These are phyloP conservation scores for Etheostoma cragini DNA, from an alignment of 2,113 vertebrate species.

Conservation along the genomic window DNA sequence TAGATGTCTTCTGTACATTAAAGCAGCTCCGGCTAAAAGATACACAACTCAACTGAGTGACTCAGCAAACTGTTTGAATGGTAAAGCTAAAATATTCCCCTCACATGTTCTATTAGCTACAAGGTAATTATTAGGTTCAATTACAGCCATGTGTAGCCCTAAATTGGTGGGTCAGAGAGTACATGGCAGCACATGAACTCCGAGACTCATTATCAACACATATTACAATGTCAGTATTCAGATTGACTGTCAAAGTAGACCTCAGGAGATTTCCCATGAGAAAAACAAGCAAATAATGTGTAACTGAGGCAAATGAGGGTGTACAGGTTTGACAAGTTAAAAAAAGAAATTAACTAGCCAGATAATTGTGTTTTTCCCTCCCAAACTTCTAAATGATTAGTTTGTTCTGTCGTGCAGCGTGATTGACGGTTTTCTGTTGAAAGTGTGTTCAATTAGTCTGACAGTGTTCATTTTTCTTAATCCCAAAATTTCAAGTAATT, in stretches of 20 bases:
- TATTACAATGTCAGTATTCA: too few relatives aligned
- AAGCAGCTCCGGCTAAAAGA: conserved; percentile 22
- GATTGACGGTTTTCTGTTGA: conserved; percentile 10
- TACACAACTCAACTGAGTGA: neutral
- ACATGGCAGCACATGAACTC: neutral
- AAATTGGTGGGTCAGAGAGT: conserved; percentile 18
- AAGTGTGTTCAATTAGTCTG: conserved; percentile 30
- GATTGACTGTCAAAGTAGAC: conserved; percentile 8
- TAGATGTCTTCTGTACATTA: conserved; percentile 3
- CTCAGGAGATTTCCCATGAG: neutral
- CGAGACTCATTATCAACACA: too few relatives aligned
- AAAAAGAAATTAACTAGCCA: neutral
- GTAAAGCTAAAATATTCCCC: conserved; percentile 6
- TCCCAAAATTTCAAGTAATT: conserved; percentile 11
- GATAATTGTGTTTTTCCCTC: conserved; percentile 4
- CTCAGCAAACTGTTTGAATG: neutral
- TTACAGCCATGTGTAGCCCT: conserved; percentile 13
- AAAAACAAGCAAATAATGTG: conserved; percentile 41
- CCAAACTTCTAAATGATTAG: conserved; percentile 41
- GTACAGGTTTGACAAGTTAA: conserved; percentile 4
- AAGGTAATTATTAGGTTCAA: conserved; percentile 2
- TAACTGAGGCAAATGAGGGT: conserved; percentile 19
- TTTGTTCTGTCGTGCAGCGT: conserved; percentile 25
- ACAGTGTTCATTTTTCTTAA: conserved; percentile 20
- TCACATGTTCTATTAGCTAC: neutral